Conservation (phyloP, 2,888 invertebrate species). For the Maniola hyperantus region DNA sequence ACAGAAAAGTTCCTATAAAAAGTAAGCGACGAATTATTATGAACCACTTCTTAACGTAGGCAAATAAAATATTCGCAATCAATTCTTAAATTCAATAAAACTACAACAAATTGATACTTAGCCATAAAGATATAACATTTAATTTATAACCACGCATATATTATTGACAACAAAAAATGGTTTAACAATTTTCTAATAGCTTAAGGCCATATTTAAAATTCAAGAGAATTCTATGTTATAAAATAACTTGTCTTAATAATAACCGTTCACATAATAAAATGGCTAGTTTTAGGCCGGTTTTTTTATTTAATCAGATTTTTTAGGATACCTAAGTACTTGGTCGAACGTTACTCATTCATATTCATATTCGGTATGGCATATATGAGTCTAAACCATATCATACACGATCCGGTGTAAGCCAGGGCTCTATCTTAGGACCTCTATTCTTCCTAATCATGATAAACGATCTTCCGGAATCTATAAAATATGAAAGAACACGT, state of each 20-base stretch:
- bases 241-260: constrained; percentile 15
- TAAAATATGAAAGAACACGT: too few relatives aligned
- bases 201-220: constrained; percentile 21
- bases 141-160: constrained; percentile 25
- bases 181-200: constrained; percentile 26
- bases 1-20: too few relatives aligned
- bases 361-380: too few relatives aligned
- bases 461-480: too few relatives aligned
- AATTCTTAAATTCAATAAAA: constrained; percentile 26
- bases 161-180: constrained; percentile 23
- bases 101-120: constrained; percentile 21
- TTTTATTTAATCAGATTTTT: background rate
- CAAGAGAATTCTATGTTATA: constrained; percentile 9
- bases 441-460: too few relatives aligned
- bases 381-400: too few relatives aligned
- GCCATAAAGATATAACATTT: constrained; percentile 21
- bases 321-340: background rate
- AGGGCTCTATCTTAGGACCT: too few relatives aligned
- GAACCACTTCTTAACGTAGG: too few relatives aligned
- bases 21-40: too few relatives aligned
- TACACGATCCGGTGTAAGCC: too few relatives aligned
- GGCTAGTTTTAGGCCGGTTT: background rate
- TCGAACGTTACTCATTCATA: too few relatives aligned
- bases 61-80: constrained; percentile 11
- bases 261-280: background rate